phyloP scores from a whole-genome alignment of 1,140 invertebrate genomes.

The Pararge aegeria region DNA sequence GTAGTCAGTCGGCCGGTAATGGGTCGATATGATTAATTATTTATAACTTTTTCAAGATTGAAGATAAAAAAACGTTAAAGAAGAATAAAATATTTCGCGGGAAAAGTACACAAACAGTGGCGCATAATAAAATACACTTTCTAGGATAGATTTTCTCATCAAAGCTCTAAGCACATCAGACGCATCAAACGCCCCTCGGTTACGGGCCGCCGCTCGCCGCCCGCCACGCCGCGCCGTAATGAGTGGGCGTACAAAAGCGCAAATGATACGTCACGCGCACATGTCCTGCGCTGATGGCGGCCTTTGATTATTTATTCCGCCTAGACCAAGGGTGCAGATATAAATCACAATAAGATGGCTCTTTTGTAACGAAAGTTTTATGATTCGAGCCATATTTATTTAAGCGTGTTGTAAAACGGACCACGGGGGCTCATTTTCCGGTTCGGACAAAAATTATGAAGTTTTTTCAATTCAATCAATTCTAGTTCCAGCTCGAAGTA shows the following conservation, averaged over 20 bases:
- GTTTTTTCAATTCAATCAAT: too few relatives aligned
- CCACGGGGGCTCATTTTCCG: too few relatives aligned
- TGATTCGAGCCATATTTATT: too few relatives aligned
- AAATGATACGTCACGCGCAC: slow-evolving; percentile 64
- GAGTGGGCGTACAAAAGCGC: slow-evolving; percentile 60
- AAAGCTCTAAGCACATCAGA: slow-evolving; percentile 30
- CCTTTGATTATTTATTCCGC: slow-evolving; percentile 44
- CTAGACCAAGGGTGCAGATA: slow-evolving; percentile 15
- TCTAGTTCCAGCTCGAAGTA: too few relatives aligned
- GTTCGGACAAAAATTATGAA: too few relatives aligned
- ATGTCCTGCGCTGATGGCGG: slow-evolving; percentile 40
- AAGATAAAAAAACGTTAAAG: too few relatives aligned
- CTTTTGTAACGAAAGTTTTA: background rate
- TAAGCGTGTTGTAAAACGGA: too few relatives aligned
- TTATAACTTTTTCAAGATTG: too few relatives aligned
- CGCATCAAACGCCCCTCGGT: slow-evolving; percentile 32
- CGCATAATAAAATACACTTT: slow-evolving; percentile 1
- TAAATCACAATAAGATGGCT: slow-evolving; percentile 8
- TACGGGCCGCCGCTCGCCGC: slow-evolving; percentile 26
- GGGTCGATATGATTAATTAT: too few relatives aligned
- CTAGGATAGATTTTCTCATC: slow-evolving; percentile 15
- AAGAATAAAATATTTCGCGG: too few relatives aligned
- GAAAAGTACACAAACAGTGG: too few relatives aligned
- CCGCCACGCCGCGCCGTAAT: slow-evolving; percentile 33
- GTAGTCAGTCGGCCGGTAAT: too few relatives aligned